Evolutionary conservation across 1,140 invertebrate genomes (phyloP).

Genomic region (Macrobrachium rosenbergii): DNA sequence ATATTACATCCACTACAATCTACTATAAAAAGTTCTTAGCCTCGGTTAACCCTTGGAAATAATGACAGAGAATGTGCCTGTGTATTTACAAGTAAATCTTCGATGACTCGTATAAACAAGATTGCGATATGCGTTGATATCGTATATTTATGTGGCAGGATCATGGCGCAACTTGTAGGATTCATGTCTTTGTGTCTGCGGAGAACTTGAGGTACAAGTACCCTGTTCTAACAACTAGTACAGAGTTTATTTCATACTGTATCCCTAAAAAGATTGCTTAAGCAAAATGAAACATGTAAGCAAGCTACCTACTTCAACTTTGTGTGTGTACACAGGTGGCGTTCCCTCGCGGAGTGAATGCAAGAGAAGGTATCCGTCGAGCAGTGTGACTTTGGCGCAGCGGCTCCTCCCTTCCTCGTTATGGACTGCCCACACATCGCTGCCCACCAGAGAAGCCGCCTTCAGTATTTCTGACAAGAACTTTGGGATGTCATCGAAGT

Average conservation of each 20-base stretch:
- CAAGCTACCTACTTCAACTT: slow-evolving; percentile 13
- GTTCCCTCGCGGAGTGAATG: slow-evolving; percentile 37
- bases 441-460: slow-evolving; percentile 36
- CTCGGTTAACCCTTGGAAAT: no score
- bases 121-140: no score
- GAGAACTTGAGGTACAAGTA: neutral
- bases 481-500: neutral
- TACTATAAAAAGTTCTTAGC: no score
- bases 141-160: no score
- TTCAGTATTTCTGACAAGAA: slow-evolving; percentile 26
- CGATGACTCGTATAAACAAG: no score
- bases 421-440: slow-evolving; percentile 32
- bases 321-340: slow-evolving; percentile 42
- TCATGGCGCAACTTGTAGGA: no score
- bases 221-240: no score
- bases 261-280: no score
- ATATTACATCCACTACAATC: no score
- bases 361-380: neutral
- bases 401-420: slow-evolving; percentile 3
- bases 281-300: neutral
- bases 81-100: no score
- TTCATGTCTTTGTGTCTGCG: no score
- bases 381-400: slow-evolving; percentile 20
- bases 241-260: neutral
- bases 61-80: no score